Evolutionary conservation across 2,888 invertebrate genomes (phyloP).

Genomic region (Baronia brevicornis): DNA sequence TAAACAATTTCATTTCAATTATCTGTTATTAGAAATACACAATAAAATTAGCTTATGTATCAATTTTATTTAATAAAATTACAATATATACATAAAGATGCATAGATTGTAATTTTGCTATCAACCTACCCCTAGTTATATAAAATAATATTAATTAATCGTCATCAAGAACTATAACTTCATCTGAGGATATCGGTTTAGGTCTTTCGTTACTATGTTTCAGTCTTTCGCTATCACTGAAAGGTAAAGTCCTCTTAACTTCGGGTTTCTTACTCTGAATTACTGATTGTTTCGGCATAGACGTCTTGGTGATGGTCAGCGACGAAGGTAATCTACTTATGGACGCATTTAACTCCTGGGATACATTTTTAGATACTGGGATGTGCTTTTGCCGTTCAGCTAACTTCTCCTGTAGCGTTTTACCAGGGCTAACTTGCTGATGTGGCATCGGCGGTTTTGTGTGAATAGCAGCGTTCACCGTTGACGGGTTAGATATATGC

Average conservation of each 20-base stretch:
- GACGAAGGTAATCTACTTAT: slow-evolving; percentile 69
- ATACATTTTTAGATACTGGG: slow-evolving; percentile 34
- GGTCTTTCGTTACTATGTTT: no score
- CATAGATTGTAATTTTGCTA: no score
- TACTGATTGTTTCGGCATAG: slow-evolving; percentile 31
- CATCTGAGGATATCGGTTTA: slow-evolving; percentile 52
- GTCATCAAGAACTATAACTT: slow-evolving; percentile 66
- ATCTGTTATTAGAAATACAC: no score
- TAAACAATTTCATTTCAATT: no score
- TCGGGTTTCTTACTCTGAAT: slow-evolving; percentile 41
- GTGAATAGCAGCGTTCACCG: slow-evolving; percentile 40
- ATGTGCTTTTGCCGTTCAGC: slow-evolving; percentile 78
- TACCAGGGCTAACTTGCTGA: slow-evolving; percentile 72
- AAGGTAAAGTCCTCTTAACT: slow-evolving; percentile 46
- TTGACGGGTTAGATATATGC: slow-evolving; percentile 45
- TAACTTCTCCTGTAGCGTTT: slow-evolving; percentile 81
- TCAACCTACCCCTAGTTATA: no score
- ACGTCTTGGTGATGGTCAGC: slow-evolving; percentile 67
- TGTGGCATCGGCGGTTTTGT: slow-evolving; percentile 55
- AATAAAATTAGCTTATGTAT: no score
- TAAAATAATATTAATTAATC: slow-evolving; percentile 34
- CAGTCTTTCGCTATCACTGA: slow-evolving; percentile 32
- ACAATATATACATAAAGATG: no score
- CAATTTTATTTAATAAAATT: no score
- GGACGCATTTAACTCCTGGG: slow-evolving; percentile 48